These are phyloP conservation scores for Acanthisitta chloris DNA, from an alignment of 2,113 vertebrate genomes.

Conservation along the genomic window DNA sequence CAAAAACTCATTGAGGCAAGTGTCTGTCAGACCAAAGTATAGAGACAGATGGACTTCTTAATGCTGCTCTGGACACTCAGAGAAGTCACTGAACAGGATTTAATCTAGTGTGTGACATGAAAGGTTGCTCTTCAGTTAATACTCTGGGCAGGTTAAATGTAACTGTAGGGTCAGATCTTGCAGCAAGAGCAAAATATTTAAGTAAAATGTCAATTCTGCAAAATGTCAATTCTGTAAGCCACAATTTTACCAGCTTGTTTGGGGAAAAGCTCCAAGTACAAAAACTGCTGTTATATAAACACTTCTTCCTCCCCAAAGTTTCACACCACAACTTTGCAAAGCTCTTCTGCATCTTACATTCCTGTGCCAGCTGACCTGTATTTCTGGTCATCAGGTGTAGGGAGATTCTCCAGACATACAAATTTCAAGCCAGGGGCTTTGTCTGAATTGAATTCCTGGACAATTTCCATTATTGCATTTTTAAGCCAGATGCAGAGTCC, in stretches of 20 bases:
- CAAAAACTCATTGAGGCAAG: background rate
- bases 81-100: background rate
- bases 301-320: background rate
- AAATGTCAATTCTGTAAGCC: background rate
- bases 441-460: background rate
- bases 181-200: background rate
- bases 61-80: background rate
- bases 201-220: background rate
- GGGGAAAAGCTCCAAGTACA: background rate
- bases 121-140: background rate
- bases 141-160: background rate
- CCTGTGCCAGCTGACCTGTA: background rate
- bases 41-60: background rate
- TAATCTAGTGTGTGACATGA: constrained; percentile 15
- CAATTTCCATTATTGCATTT: background rate
- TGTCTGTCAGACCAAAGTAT: background rate
- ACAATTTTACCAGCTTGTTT: background rate
- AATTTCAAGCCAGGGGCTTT: background rate
- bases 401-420: background rate
- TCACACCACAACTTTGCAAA: background rate
- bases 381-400: background rate
- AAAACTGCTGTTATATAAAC: background rate
- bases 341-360: background rate
- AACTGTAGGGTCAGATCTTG: background rate
- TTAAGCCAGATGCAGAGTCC: background rate